phyloP scores from a whole-genome alignment of 1,140 invertebrate species.

The Papilio helenus region DNA sequence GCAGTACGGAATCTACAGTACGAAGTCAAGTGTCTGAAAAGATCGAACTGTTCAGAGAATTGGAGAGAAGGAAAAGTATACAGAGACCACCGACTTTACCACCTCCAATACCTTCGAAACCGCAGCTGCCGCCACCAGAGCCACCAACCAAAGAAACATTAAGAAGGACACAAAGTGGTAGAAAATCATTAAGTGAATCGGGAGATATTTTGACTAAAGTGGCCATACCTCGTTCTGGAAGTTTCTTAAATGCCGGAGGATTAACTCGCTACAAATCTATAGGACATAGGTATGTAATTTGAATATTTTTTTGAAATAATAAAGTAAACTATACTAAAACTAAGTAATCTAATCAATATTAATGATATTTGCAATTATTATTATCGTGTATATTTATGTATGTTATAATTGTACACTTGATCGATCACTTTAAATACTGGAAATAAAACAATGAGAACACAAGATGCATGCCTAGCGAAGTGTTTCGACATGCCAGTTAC shows the following conservation, averaged over 20 bases:
- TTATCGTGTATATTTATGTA: not conserved
- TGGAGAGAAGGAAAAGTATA: conserved; percentile 82
- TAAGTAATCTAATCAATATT: too few species aligned
- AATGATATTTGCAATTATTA: too few species aligned
- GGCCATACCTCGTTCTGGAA: conserved; percentile 91
- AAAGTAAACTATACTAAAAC: too few species aligned
- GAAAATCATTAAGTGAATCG: conserved; percentile 77
- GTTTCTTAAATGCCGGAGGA: conserved; percentile 91
- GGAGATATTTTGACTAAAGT: conserved; percentile 93
- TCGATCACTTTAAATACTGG: conserved; percentile 45
- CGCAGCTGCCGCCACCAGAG: conserved; percentile 57
- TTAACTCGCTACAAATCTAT: conserved; percentile 87
- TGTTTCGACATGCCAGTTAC: conserved; percentile 74
- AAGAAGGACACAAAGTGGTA: conserved; percentile 78
- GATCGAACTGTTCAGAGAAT: conserved; percentile 81
- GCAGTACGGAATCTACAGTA: conserved; percentile 77
- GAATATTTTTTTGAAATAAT: too few species aligned
- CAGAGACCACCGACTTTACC: conserved; percentile 77
- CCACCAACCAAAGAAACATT: conserved; percentile 68
- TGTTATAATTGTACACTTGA: conserved; percentile 48
- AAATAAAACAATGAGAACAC: conserved; percentile 61
- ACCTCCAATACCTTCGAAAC: conserved; percentile 79
- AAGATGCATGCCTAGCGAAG: conserved; percentile 63
- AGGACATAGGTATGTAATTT: conserved; percentile 81
- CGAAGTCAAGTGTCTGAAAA: conserved; percentile 81